phyloP scores from a whole-genome alignment of 2,888 invertebrate species.

The Apodemia duryi region DNA sequence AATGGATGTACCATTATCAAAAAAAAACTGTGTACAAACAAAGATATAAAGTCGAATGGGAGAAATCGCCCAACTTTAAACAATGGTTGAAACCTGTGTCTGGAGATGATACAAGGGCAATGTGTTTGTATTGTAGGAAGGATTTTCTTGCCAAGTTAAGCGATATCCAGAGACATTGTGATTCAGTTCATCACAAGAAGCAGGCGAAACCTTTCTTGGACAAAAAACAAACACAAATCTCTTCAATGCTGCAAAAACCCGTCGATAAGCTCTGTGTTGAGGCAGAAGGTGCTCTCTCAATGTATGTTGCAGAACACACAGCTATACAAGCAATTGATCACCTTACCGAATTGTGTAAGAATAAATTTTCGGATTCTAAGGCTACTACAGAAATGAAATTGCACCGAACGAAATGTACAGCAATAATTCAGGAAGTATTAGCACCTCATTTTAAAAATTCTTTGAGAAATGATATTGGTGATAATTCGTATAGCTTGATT shows the following conservation, averaged over 20 bases:
- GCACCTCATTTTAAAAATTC: conserved; percentile 9
- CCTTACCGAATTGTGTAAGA: not conserved
- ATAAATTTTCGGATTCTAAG: conserved; percentile 25
- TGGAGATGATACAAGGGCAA: conserved; percentile 7
- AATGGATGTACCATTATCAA: conserved; percentile 3
- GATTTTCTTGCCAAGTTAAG: conserved; percentile 10
- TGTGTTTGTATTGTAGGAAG: conserved; percentile 11
- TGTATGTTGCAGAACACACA: conserved; percentile 5
- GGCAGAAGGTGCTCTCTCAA: not conserved
- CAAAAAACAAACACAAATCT: conserved; percentile 5
- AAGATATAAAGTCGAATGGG: conserved; percentile 6
- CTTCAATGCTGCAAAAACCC: conserved; percentile 1
- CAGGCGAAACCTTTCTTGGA: conserved; percentile 10
- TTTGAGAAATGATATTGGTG: conserved; percentile 26
- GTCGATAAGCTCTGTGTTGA: conserved; percentile 1
- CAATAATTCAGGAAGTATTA: conserved; percentile 19
- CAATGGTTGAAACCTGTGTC: conserved; percentile 3
- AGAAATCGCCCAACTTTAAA: not conserved
- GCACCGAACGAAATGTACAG: conserved; percentile 31
- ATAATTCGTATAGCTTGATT: conserved; percentile 1
- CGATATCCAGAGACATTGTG: conserved; percentile 10
- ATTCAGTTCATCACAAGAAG: conserved; percentile 11
- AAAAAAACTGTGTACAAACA: not conserved
- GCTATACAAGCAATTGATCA: conserved; percentile 1
- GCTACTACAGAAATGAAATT: conserved; percentile 29